Conservation (phyloP, 2,113 vertebrate genomes). For the Clinocottus analis region DNA sequence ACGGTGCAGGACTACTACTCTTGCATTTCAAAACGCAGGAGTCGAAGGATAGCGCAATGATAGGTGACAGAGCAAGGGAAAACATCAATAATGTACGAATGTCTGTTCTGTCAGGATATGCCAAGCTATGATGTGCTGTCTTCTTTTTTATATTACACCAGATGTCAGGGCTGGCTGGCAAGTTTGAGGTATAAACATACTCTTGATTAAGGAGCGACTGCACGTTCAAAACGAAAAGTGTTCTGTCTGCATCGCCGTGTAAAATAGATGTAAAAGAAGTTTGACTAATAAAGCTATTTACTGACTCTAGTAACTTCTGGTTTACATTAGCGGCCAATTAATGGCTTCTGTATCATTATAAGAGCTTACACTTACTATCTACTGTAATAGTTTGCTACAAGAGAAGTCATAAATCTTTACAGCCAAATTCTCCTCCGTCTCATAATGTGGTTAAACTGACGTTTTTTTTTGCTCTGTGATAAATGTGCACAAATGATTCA, state of each 20-base stretch:
- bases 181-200: slow-evolving; percentile 59
- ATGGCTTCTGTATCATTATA: slow-evolving; percentile 38
- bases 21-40: slow-evolving; percentile 59
- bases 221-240: not conserved
- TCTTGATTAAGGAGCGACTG: slow-evolving; percentile 40
- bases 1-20: slow-evolving; percentile 47
- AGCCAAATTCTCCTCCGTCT: slow-evolving; percentile 40
- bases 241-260: not conserved
- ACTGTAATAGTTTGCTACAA: slow-evolving; percentile 28
- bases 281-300: slow-evolving; percentile 44
- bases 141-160: slow-evolving; percentile 31
- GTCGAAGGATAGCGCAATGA: slow-evolving; percentile 50
- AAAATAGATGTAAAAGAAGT: slow-evolving; percentile 22
- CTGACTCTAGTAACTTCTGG: slow-evolving; percentile 19
- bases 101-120: slow-evolving; percentile 61
- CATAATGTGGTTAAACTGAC: slow-evolving; percentile 55
- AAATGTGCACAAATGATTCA: slow-evolving; percentile 68
- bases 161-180: slow-evolving; percentile 46
- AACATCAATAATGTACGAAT: slow-evolving; percentile 73
- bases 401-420: slow-evolving; percentile 48
- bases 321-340: slow-evolving; percentile 54
- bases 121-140: slow-evolving; percentile 48
- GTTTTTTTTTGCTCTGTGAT: slow-evolving; percentile 55
- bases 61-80: slow-evolving; percentile 69
- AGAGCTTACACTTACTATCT: slow-evolving; percentile 10